Percentiles rank a stretch among this genome's conserved stretches.
These are phyloP conservation scores for Tenthredo notha DNA, from an alignment of 2,888 invertebrate genomes.

Conservation along the genomic window DNA sequence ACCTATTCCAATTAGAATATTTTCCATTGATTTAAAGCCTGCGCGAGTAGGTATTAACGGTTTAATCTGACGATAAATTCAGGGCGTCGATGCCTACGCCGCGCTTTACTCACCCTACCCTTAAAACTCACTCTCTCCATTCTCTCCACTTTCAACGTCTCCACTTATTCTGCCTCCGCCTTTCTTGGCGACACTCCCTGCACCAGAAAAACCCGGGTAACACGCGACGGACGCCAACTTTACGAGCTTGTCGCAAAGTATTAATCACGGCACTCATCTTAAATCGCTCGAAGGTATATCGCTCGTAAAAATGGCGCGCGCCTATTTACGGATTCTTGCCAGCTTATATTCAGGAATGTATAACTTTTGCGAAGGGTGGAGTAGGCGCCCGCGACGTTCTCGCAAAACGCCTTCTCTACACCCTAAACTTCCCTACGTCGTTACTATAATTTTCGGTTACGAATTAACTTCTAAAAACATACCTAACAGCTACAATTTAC, in stretches of 20 bases:
- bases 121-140: slow-evolving; percentile 35
- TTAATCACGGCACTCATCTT: slow-evolving; percentile 75
- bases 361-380: slow-evolving; percentile 41
- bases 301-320: slow-evolving; percentile 69
- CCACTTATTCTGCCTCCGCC: slow-evolving; percentile 39
- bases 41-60: slow-evolving; percentile 76
- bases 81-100: slow-evolving; percentile 69
- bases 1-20: slow-evolving; percentile 77
- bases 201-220: neutral
- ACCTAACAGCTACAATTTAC: neutral
- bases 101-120: slow-evolving; percentile 41
- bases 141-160: slow-evolving; percentile 9
- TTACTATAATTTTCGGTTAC: slow-evolving; percentile 26
- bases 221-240: slow-evolving; percentile 71
- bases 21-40: slow-evolving; percentile 77
- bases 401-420: slow-evolving; percentile 32
- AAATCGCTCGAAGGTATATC: slow-evolving; percentile 69
- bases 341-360: slow-evolving; percentile 58
- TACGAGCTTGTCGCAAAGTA: slow-evolving; percentile 76
- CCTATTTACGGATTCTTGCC: slow-evolving; percentile 69
- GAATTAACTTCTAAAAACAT: slow-evolving; percentile 19
- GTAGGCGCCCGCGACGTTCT: slow-evolving; percentile 34
- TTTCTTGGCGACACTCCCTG: slow-evolving; percentile 26
- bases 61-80: slow-evolving; percentile 76
- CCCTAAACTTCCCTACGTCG: neutral